These are phyloP conservation scores for Ivindomyrus marchei DNA, from an alignment of 2,113 vertebrate genomes.

Conservation along the genomic window DNA sequence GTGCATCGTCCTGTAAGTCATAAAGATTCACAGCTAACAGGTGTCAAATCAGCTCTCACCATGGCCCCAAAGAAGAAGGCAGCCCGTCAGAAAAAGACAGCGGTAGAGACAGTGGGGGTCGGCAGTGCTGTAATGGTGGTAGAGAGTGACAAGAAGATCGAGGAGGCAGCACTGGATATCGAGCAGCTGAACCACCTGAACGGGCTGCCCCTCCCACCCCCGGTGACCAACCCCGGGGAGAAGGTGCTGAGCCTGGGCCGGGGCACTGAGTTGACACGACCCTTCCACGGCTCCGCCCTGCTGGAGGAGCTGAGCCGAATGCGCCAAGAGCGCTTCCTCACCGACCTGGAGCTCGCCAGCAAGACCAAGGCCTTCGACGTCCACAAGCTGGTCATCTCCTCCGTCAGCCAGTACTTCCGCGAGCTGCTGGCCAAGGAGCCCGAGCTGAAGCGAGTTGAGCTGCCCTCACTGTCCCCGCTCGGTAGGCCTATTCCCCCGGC, in stretches of 20 bases:
- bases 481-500: slow-evolving; percentile 41
- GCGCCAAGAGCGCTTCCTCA: slow-evolving; percentile 70
- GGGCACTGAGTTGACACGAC: slow-evolving; percentile 60
- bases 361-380: slow-evolving; percentile 75
- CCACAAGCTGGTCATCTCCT: slow-evolving; percentile 71
- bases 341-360: slow-evolving; percentile 68
- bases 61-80: slow-evolving; percentile 76
- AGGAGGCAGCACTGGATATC: slow-evolving; percentile 64
- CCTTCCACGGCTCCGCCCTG: slow-evolving; percentile 57
- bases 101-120: slow-evolving; percentile 39
- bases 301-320: slow-evolving; percentile 72
- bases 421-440: slow-evolving; percentile 69
- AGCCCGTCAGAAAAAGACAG: slow-evolving; percentile 54
- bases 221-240: slow-evolving; percentile 62
- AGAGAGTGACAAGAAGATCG: slow-evolving; percentile 54
- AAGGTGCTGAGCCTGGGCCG: slow-evolving; percentile 51
- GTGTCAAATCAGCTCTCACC: not conserved
- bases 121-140: slow-evolving; percentile 48
- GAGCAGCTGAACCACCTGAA: slow-evolving; percentile 65
- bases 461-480: slow-evolving; percentile 60
- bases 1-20: slow-evolving; percentile 13
- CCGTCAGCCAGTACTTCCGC: slow-evolving; percentile 68
- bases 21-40: not conserved
- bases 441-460: slow-evolving; percentile 62
- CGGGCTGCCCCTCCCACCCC: slow-evolving; percentile 51